phyloP scores from a whole-genome alignment of 2,113 vertebrate species.

The Hydrolagus affinis region DNA sequence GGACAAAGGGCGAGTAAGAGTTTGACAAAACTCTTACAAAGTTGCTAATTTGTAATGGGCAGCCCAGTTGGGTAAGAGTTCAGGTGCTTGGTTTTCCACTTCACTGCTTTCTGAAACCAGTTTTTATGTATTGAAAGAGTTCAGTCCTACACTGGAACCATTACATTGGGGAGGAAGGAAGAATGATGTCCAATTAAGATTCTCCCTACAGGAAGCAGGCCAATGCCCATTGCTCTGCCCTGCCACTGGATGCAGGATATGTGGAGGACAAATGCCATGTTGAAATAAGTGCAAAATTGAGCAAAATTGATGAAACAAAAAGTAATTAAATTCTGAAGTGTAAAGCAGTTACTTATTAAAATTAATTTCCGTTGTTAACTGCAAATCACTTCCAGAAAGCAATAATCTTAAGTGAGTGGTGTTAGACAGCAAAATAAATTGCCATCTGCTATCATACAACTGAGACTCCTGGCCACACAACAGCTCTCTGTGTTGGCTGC shows the following conservation, averaged over 20 bases:
- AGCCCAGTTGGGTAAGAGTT: background rate
- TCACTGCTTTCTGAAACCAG: background rate
- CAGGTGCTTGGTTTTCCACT: background rate
- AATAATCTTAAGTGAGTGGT: slow-evolving; percentile 24
- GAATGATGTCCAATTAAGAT: background rate
- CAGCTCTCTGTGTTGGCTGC: background rate
- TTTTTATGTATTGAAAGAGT: background rate
- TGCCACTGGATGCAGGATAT: background rate
- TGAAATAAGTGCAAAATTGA: background rate
- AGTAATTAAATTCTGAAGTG: slow-evolving; percentile 19
- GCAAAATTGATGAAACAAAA: background rate
- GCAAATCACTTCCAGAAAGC: slow-evolving; percentile 20
- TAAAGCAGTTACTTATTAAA: slow-evolving; percentile 20
- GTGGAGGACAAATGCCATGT: background rate
- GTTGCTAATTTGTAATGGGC: background rate
- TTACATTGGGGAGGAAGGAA: background rate
- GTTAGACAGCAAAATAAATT: slow-evolving; percentile 23
- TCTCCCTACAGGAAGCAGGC: background rate
- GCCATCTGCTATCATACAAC: slow-evolving; percentile 14
- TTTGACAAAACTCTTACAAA: background rate
- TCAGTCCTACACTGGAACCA: background rate
- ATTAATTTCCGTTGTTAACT: slow-evolving; percentile 25
- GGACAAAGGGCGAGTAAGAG: background rate
- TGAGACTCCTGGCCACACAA: slow-evolving; percentile 12
- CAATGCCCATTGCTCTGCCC: background rate